A percentile compares a stretch with the other conserved stretches of the same genome.
phyloP scores from a whole-genome alignment of 2,797 vertebrate species.

The Molossus molossus region DNA sequence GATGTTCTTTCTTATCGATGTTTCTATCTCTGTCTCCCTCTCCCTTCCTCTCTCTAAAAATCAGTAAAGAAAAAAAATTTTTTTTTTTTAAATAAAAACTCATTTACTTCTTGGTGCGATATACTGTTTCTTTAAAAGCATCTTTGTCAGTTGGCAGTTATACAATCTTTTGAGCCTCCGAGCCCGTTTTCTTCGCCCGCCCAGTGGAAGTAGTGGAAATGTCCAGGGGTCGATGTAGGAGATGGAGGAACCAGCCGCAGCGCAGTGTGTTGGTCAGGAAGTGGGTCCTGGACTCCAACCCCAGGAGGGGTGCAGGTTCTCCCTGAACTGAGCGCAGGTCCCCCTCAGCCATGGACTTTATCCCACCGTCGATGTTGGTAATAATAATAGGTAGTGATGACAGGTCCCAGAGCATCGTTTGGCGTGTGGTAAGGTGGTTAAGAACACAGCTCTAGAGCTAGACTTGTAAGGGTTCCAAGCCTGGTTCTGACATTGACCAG shows the following conservation, averaged over 20 bases:
- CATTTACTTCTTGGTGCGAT: background rate
- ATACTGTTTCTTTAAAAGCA: background rate
- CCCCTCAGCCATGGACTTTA: fast-evolving
- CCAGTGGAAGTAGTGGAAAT: background rate
- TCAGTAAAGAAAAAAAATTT: background rate
- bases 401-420: background rate
- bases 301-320: background rate
- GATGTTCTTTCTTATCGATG: too few species aligned
- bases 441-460: background rate
- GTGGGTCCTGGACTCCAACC: too few species aligned
- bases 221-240: background rate
- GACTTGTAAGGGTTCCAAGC: background rate
- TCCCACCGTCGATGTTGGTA: too few species aligned
- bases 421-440: fast-evolving
- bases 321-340: background rate
- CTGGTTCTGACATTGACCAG: background rate
- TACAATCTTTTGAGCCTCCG: background rate
- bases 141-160: background rate
- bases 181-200: background rate
- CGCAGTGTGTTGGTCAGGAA: background rate
- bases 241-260: background rate
- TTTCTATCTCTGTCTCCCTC: too few species aligned
- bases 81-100: background rate
- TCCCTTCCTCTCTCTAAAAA: too few species aligned
- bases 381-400: fast-evolving